These are phyloP conservation scores for Nesoenas mayeri DNA, from an alignment of 2,113 vertebrate species.

Conservation along the genomic window DNA sequence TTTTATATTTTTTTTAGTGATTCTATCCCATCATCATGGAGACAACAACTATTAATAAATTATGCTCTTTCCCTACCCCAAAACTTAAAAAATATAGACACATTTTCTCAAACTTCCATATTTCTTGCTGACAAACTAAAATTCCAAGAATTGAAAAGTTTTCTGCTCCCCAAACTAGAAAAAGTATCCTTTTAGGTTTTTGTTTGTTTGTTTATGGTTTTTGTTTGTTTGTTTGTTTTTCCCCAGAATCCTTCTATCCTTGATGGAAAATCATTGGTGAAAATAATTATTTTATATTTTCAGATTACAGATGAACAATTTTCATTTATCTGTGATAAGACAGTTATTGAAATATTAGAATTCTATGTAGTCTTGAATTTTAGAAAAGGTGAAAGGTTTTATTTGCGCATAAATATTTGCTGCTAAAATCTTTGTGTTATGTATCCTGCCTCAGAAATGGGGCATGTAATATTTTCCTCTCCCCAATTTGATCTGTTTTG, in stretches of 20 bases:
- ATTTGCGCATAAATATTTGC: neutral
- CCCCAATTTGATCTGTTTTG: neutral
- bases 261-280: neutral
- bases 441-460: neutral
- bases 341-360: neutral
- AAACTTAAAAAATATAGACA: neutral
- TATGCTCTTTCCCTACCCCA: neutral
- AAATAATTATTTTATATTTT: neutral
- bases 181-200: no score
- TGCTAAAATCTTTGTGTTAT: neutral
- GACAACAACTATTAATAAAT: neutral
- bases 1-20: neutral
- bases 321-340: neutral
- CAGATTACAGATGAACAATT: neutral
- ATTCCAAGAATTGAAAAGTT: neutral
- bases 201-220: no score
- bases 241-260: neutral
- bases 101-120: neutral
- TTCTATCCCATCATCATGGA: neutral
- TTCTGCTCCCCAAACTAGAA: neutral
- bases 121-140: neutral
- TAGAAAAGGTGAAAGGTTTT: neutral
- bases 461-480: neutral
- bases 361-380: neutral
- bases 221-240: neutral